Conservation (phyloP, 2,113 vertebrate species). For the Mus spicilegus region DNA sequence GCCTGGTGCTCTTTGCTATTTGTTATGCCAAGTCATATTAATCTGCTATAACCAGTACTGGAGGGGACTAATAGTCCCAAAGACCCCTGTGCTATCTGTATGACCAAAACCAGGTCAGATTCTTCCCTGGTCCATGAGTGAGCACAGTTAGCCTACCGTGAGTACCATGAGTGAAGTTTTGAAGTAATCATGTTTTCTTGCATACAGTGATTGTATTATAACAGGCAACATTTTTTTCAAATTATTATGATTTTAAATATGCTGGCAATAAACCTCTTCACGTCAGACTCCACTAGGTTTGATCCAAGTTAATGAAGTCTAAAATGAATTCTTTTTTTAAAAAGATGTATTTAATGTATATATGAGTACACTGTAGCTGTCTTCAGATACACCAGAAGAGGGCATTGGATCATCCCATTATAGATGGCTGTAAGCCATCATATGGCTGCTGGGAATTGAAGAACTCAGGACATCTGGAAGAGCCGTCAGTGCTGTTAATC, state of each 20-base stretch:
- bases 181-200: not conserved
- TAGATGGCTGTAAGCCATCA: too few species aligned
- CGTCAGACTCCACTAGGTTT: too few species aligned
- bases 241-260: not conserved
- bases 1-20: not conserved
- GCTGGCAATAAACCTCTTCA: not conserved
- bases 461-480: too few species aligned
- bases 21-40: too few species aligned
- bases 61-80: not conserved
- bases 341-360: too few species aligned
- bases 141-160: not conserved
- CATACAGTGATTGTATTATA: not conserved
- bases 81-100: too few species aligned
- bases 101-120: not conserved
- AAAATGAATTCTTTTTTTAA: not conserved
- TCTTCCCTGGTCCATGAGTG: not conserved
- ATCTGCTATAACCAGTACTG: not conserved
- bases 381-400: too few species aligned
- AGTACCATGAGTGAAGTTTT: not conserved
- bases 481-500: too few species aligned
- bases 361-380: too few species aligned
- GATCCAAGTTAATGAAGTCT: not conserved
- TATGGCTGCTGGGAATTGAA: too few species aligned
- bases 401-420: too few species aligned
- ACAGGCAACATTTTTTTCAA: not conserved